These are phyloP conservation scores for Rattus rattus DNA, from an alignment of 2,113 vertebrate species.

Conservation along the genomic window DNA sequence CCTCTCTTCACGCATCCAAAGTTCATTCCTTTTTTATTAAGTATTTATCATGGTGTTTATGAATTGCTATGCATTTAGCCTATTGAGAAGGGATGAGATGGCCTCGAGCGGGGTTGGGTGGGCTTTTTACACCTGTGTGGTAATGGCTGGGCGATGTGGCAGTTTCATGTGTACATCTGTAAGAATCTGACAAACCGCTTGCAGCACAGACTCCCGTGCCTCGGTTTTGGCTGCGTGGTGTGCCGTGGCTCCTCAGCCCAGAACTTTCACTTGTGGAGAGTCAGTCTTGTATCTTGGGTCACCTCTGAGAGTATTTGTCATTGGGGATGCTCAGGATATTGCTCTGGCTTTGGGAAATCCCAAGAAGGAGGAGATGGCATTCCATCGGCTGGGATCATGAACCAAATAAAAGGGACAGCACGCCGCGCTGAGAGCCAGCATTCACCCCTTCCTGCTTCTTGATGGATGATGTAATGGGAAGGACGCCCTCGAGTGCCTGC, in stretches of 20 bases:
- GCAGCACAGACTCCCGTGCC: not conserved
- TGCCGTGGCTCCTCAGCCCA: rapidly evolving
- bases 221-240: not conserved
- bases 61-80: not conserved
- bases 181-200: not conserved
- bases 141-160: not conserved
- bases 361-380: not conserved
- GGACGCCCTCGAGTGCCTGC: not conserved
- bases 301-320: not conserved
- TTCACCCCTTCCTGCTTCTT: not conserved
- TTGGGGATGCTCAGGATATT: not conserved
- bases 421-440: not conserved
- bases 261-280: not conserved
- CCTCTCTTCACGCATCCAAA: not conserved
- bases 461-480: too few relatives aligned
- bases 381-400: not conserved
- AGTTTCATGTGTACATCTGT: not conserved
- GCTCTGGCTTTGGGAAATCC: not conserved
- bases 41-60: rapidly evolving
- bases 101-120: not conserved
- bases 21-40: not conserved
- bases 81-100: not conserved
- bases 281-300: not conserved
- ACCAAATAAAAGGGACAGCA: not conserved
- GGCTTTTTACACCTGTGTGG: not conserved